Base-by-base conservation (phyloP, 1,140 invertebrate genomes). In the Solen grandis region DNA sequence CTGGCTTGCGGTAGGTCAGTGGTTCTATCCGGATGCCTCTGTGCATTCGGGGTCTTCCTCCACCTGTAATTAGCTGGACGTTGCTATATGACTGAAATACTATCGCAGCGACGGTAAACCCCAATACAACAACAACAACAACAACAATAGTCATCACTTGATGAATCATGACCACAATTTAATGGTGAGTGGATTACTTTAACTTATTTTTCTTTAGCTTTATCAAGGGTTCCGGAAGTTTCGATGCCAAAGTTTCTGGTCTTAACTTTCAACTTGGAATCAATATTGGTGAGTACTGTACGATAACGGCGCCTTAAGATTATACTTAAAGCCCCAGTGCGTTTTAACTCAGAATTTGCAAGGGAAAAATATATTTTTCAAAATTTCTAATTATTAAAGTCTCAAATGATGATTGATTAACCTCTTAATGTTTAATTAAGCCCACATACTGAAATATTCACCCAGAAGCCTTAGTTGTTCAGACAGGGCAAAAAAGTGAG, bases 201-300 rank as follows among this genome's bases (percentile, higher is more conserved):
- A 46, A 46, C n/a, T 14, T 66, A 5, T 22, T 55, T 54, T 10
- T 25, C 54, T 68, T 3, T 55, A 78, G 75, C 54, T 59, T 68
- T 59, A 69, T 78, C n/a, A 16, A 0, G 13, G 65, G 33, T 22
- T 8, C 16, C 16, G 75, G 75, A 29, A 68, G 63, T 60, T 68
- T 78, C 31, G 35, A 54, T 69, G 75, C 75, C 13, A 22, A 57
- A 3, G 31, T 78, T 8, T 78, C 65, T 38, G 75, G 63, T 27
- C 35, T 78, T 2, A 35, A 41, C 5, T 78, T 78, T 52, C 38
- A 54, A 25, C 2, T 78, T 13, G 63, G 27, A 27, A 36, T 78
- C 33, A 29, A 78, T 31, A 57, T 78, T 19, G 75, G 75, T 77
- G 55, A 0, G 50, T 19, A 22, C 41, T 46, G 41, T n/a, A n/a